Evolutionary conservation across 2,888 invertebrate species (phyloP), one percentile per base, ranked within the genome.

Genomic region (Drosophila monieri): DNA sequence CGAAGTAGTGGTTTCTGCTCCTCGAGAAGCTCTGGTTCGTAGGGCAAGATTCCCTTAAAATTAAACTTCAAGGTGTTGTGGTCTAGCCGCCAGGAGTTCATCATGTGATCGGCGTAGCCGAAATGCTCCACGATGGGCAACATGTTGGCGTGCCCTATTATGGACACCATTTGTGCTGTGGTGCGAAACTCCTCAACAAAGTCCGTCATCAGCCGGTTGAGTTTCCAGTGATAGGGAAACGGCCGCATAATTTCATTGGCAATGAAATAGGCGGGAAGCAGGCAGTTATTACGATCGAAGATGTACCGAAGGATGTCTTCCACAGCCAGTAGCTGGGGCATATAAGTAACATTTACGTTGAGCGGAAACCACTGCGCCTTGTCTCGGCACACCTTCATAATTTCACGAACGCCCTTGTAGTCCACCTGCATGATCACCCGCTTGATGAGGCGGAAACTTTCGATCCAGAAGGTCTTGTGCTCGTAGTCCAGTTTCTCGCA

Each of bases 101-200:
- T 95, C 51, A 97, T 93, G 89, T 97, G 96, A 91, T 97, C 97
- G 0, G 97, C 96, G 90, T 97, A 97, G 6, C 97, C 97, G 51
- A 97, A 96, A 89, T 97, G 97, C 80, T 98, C 98, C 0, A 98
- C 97, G 14, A 99, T 96, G 0, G 99, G 99, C 53, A 98, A 92
- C 95, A 99, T 96, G 88, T 96, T 95, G 0, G 97, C 94, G 81
- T 98, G 96, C 0, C 97, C 97, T 74, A 97, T 95, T 59, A 98
- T 96, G 0, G 98, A 96, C 0, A 98, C 97, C 97, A 99, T 98
- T 93, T 99, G 98, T 0, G 98, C 98, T 68, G 97, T 96, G 12
- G 96, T 95, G 74, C 97, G 94, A 91, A 99, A 99, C 91, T 97
- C 97, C 90, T 98, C 97, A 3, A 98, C 96, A 91, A 98, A 98